These are phyloP conservation scores for Oscheius myriophilus DNA, from an alignment of 2,888 invertebrate species.

Conservation along the genomic window DNA sequence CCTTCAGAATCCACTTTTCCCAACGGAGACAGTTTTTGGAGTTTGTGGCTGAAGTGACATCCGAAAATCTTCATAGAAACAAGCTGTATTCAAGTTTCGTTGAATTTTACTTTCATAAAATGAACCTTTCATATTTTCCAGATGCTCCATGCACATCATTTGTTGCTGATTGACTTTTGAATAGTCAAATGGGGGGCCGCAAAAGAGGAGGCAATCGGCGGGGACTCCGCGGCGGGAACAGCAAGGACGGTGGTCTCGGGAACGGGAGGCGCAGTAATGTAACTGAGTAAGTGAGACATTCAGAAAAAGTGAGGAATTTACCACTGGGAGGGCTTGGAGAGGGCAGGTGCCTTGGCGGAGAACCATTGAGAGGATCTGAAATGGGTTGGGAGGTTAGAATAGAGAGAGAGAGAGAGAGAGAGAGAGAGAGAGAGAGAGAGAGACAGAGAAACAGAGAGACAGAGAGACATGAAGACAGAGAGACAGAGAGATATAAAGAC, in stretches of 20 bases:
- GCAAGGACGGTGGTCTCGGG: slow-evolving; percentile 11
- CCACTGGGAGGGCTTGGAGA: slow-evolving; percentile 28
- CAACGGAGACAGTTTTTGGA: neutral
- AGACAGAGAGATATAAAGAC: no score
- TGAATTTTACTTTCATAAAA: no score
- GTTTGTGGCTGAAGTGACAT: slow-evolving; percentile 1
- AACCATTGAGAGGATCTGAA: slow-evolving; percentile 27
- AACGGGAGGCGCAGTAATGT: slow-evolving; percentile 25
- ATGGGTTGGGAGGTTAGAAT: no score
- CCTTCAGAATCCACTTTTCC: neutral
- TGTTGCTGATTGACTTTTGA: slow-evolving; percentile 10
- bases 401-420: neutral
- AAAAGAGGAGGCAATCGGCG: slow-evolving; percentile 10
- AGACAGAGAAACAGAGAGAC: neutral
- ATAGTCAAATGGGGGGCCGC: slow-evolving; percentile 21
- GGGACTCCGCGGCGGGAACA: slow-evolving; percentile 16
- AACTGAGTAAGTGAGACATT: slow-evolving; percentile 1
- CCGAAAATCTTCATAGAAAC: slow-evolving; percentile 20
- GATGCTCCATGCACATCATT: slow-evolving; percentile 26
- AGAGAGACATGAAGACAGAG: neutral
- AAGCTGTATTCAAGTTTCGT: slow-evolving; percentile 11
- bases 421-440: neutral
- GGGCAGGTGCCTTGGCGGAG: slow-evolving; percentile 13
- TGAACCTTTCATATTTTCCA: slow-evolving; percentile 32
- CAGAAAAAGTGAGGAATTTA: neutral